Base-by-base conservation (phyloP, 2,113 vertebrate species). In the Pristiophorus japonicus region DNA sequence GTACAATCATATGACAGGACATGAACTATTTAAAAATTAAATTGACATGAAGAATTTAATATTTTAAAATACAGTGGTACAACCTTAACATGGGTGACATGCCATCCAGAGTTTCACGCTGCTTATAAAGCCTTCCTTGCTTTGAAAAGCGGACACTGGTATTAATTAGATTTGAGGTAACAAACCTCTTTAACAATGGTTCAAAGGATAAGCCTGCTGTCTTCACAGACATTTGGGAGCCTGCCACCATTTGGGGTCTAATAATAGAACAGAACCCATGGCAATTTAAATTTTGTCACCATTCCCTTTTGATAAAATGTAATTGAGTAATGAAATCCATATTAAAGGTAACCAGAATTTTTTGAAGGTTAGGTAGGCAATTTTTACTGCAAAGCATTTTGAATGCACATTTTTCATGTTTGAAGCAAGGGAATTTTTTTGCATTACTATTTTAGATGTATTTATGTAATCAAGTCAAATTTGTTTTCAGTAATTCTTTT, bases 91-190 rank as follows among this genome's bases (percentile, higher is more conserved):
- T 87, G 24, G 20, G 27, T 51, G 12, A 88, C 12, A 55, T 34
- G 85, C 47, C 47, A 88, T 59, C 85, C 47, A 55, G 34, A 59
- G 27, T 88, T 88, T 55, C 47, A 59, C 47, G 7, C 12, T 55
- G 51, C 34, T 88, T 88, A 88, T 24, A 88, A 30, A 59, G 30
- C 51, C 24, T 88, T 85, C 45, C 45, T 88, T 88, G 47, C 27
- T 88, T 55, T 88, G 47, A 51, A 87, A 87, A 87, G 84, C 30
- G 24, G 51, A 87, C 42, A 47, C 42, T 27, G 18, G 84, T 24
- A 88, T 88, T 88, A 55, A 88, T 88, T 55, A 88, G 47, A 88
- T 88, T 88, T 88, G 85, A 88, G 85, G 85, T 88, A 88, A 88
- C 85, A 88, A 88, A 55, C 51, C 70, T 88, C 27, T 88, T 88